A percentile compares a stretch with the other conserved stretches of the same genome.
phyloP scores from a whole-genome alignment of 1,140 invertebrate species.

The Aphis craccivora region DNA sequence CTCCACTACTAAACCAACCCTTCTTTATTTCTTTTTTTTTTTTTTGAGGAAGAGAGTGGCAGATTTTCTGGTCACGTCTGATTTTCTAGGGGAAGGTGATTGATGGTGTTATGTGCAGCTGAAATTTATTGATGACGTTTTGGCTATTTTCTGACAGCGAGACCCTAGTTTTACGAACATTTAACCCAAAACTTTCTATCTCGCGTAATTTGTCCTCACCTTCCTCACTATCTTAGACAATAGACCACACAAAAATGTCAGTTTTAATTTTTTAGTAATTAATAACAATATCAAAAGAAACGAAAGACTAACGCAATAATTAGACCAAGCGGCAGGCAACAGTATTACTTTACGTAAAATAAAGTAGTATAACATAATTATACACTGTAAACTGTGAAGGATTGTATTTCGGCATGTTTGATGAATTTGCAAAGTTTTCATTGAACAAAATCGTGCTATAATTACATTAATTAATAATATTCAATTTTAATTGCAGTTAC shows the following conservation, averaged over 20 bases:
- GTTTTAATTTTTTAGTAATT: slow-evolving; percentile 4
- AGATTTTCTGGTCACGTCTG: slow-evolving; percentile 43
- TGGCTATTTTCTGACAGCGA: slow-evolving; percentile 45
- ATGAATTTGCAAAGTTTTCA: neutral
- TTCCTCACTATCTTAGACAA: slow-evolving; percentile 17
- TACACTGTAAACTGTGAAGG: neutral
- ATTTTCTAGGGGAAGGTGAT: slow-evolving; percentile 31
- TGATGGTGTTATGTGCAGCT: slow-evolving; percentile 41
- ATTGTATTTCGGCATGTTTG: neutral
- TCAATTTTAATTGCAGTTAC: neutral
- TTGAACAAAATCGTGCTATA: neutral
- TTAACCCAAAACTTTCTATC: slow-evolving; percentile 52
- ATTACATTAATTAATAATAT: slow-evolving; percentile 16
- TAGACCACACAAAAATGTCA: slow-evolving; percentile 11
- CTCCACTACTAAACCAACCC: neutral
- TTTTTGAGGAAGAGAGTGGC: neutral
- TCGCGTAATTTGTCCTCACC: slow-evolving; percentile 45
- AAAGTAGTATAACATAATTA: neutral
- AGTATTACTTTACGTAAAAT: neutral
- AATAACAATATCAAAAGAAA: slow-evolving; percentile 25
- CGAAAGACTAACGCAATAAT: neutral
- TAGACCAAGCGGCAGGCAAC: neutral
- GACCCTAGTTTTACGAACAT: slow-evolving; percentile 42
- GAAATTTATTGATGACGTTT: slow-evolving; percentile 58
- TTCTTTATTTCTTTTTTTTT: slow-evolving; percentile 1